A percentile compares a stretch with the other conserved stretches of the same genome.
Evolutionary conservation across 2,888 invertebrate species (phyloP).

Genomic region (Operophtera brumata): DNA sequence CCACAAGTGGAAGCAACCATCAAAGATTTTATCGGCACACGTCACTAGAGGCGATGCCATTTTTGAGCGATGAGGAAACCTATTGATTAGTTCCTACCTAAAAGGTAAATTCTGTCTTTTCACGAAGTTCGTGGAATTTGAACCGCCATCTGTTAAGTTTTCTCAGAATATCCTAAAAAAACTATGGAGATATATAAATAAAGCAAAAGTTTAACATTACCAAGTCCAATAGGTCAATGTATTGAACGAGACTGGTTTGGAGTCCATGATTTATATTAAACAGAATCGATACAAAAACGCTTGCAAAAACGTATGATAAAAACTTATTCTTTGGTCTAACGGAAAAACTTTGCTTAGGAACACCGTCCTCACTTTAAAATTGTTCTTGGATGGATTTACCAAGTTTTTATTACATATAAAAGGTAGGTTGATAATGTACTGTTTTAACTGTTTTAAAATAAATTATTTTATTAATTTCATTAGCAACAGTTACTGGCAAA

Average conservation of each 20-base stretch:
- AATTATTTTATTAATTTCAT: conserved; percentile 1
- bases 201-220: conserved; percentile 3
- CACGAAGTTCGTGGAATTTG: neutral
- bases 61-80: too few species aligned
- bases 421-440: too few species aligned
- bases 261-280: conserved; percentile 2
- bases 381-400: conserved; percentile 1
- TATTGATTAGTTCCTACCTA: too few species aligned
- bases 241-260: conserved; percentile 47
- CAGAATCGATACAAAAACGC: conserved; percentile 1
- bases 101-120: too few species aligned
- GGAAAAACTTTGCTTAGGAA: conserved; percentile 9
- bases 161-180: neutral
- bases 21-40: too few species aligned
- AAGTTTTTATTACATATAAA: neutral
- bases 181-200: neutral
- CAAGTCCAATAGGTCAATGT: conserved; percentile 47
- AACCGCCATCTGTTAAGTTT: too few species aligned
- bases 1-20: too few species aligned
- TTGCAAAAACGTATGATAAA: conserved; percentile 18
- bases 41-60: too few species aligned
- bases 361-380: neutral
- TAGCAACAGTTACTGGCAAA: conserved; percentile 2
- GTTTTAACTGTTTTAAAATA: too few species aligned
- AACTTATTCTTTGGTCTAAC: conserved; percentile 6